These are phyloP conservation scores for Fulica atra DNA, from an alignment of 2,113 vertebrate genomes.

Conservation along the genomic window DNA sequence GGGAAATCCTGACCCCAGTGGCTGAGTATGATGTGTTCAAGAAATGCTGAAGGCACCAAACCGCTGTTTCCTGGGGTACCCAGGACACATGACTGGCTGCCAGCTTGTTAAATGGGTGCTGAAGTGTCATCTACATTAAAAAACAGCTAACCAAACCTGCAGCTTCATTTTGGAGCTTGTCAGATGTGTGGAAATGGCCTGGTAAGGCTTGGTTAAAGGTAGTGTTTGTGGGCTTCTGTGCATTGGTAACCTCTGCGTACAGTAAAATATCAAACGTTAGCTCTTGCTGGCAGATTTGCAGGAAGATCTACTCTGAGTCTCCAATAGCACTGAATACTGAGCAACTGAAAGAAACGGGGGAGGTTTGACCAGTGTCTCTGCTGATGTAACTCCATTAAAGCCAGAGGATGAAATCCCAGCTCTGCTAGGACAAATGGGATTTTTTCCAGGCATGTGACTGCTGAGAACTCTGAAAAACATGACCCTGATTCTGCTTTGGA, in stretches of 20 bases:
- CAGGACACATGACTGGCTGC: neutral
- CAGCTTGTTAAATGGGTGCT: neutral
- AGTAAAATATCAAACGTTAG: neutral
- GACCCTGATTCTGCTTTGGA: slow-evolving; percentile 8
- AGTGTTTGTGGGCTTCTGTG: neutral
- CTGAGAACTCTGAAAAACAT: slow-evolving; percentile 18
- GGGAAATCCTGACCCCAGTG: neutral
- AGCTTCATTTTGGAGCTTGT: neutral
- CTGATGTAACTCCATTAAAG: neutral
- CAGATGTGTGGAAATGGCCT: neutral
- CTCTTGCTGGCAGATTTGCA: slow-evolving; percentile 5
- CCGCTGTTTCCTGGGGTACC: neutral
- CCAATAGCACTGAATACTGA: neutral
- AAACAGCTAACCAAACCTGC: neutral
- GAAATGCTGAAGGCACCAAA: neutral
- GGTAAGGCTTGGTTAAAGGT: neutral
- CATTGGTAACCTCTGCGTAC: neutral
- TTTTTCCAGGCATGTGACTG: neutral
- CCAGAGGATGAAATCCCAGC: slow-evolving; percentile 38
- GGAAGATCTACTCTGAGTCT: slow-evolving; percentile 6
- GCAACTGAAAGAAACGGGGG: neutral
- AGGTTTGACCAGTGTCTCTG: neutral
- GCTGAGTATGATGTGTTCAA: neutral
- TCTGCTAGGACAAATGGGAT: neutral
- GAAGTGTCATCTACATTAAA: neutral